phyloP scores from a whole-genome alignment of 2,797 vertebrate genomes.

The Lindbergichthys nudifrons region DNA sequence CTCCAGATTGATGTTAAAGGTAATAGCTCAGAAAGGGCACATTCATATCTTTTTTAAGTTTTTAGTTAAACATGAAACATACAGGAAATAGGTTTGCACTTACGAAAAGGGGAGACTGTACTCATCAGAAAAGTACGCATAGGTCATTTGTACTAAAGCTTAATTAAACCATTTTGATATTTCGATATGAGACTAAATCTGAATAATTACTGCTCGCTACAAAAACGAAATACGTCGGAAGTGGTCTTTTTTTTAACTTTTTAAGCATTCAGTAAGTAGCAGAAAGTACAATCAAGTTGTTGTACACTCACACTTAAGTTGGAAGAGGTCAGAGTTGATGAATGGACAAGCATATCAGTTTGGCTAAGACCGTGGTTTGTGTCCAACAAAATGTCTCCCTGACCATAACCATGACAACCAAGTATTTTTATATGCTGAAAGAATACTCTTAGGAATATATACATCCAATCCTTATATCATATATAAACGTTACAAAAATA shows the following conservation, averaged over 20 bases:
- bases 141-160: neutral
- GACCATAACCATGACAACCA: neutral
- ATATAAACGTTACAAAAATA: neutral
- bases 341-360: neutral
- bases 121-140: neutral
- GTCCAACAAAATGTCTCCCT: neutral
- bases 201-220: neutral
- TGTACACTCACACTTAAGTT: neutral
- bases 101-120: neutral
- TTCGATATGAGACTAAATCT: conserved; percentile 3
- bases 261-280: neutral
- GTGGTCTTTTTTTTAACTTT: neutral
- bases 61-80: neutral
- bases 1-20: conserved; percentile 5
- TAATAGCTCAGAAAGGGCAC: neutral
- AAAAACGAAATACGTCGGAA: neutral
- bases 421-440: neutral
- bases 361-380: neutral
- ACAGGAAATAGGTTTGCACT: neutral
- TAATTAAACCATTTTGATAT: neutral
- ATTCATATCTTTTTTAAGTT: conserved; percentile 1
- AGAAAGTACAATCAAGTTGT: neutral
- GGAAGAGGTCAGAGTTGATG: neutral
- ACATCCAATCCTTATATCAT: neutral
- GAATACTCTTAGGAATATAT: neutral